A percentile compares a stretch with the other conserved stretches of the same genome.
phyloP scores from a whole-genome alignment of 1,140 invertebrate genomes.

The Drosophila triauraria region DNA sequence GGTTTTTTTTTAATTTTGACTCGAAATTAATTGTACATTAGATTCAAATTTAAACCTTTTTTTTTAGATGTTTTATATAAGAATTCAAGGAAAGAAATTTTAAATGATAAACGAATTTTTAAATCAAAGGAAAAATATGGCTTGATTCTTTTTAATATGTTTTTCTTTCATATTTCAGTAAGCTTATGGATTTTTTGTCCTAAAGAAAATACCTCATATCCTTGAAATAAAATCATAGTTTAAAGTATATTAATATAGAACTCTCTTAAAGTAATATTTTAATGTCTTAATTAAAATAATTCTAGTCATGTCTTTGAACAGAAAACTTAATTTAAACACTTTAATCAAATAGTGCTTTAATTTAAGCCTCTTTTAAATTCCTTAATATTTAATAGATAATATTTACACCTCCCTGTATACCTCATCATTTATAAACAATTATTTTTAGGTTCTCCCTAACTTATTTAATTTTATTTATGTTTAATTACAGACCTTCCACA shows the following conservation, averaged over 20 bases:
- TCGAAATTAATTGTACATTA: neutral
- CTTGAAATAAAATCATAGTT: neutral
- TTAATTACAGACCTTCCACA: slow-evolving; percentile 3
- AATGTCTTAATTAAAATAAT: neutral
- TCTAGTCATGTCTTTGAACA: neutral
- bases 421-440: neutral
- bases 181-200: too few species aligned
- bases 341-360: neutral
- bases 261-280: too few species aligned
- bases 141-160: too few species aligned
- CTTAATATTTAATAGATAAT: neutral
- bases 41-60: too few species aligned
- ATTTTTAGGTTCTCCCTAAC: neutral
- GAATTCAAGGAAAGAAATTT: too few species aligned
- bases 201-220: neutral
- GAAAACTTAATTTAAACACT: too few species aligned
- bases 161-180: too few species aligned
- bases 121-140: too few species aligned
- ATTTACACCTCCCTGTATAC: neutral
- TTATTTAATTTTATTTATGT: slow-evolving; percentile 10
- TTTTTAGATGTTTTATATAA: too few species aligned
- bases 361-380: too few species aligned
- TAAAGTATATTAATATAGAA: neutral
- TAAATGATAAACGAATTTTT: too few species aligned
- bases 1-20: neutral